Percentiles rank a stretch among this genome's conserved stretches.
These are phyloP conservation scores for Panorpa germanica DNA, from an alignment of 2,888 invertebrate species.

Conservation along the genomic window DNA sequence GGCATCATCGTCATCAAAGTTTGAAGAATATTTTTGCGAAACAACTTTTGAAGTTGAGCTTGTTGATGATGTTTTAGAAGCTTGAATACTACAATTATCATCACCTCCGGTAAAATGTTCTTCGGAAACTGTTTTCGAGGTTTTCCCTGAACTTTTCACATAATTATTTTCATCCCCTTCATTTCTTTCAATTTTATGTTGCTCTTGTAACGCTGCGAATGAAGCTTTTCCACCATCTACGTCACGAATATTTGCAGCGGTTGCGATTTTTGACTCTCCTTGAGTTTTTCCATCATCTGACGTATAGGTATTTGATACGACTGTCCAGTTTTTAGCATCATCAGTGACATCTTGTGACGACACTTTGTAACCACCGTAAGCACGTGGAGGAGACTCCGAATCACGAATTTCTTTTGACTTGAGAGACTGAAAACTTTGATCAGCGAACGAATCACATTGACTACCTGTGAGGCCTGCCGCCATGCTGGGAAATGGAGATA, in stretches of 20 bases:
- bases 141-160: slow-evolving; percentile 26
- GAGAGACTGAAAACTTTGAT: slow-evolving; percentile 59
- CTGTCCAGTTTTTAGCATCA: slow-evolving; percentile 5
- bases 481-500: slow-evolving; percentile 7
- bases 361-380: neutral
- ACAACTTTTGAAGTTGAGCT: neutral
- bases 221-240: slow-evolving; percentile 43
- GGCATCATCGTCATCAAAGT: no score
- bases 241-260: slow-evolving; percentile 41
- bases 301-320: slow-evolving; percentile 4
- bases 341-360: neutral
- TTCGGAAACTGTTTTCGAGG: slow-evolving; percentile 26
- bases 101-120: slow-evolving; percentile 31
- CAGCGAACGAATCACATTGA: slow-evolving; percentile 51
- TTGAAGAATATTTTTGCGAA: no score
- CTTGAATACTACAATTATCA: slow-evolving; percentile 18
- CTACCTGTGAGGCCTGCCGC: slow-evolving; percentile 24
- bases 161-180: slow-evolving; percentile 34
- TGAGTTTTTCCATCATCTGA: slow-evolving; percentile 39
- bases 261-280: slow-evolving; percentile 36
- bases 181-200: slow-evolving; percentile 30
- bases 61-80: slow-evolving; percentile 2
- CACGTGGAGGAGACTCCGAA: slow-evolving; percentile 50
- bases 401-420: slow-evolving; percentile 65
- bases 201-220: slow-evolving; percentile 42